A percentile compares a stretch with the other conserved stretches of the same genome.
These are phyloP conservation scores for Timema cristinae DNA, from an alignment of 2,888 invertebrate species.

Conservation along the genomic window DNA sequence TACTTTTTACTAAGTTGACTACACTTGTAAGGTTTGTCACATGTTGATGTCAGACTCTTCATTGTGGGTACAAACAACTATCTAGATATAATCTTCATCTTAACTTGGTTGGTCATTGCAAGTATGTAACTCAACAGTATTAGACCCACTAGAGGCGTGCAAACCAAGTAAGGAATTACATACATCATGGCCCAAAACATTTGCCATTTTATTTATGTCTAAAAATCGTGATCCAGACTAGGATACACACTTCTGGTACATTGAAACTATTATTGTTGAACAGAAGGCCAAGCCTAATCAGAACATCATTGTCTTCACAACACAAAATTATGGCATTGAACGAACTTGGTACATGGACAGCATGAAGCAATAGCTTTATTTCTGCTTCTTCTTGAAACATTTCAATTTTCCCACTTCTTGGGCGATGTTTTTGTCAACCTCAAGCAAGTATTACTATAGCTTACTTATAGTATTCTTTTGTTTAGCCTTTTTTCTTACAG, in stretches of 20 bases:
- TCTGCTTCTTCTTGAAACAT: slow-evolving; percentile 4
- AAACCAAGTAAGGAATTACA: not conserved
- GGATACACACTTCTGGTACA: not conserved
- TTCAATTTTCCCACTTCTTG: not conserved
- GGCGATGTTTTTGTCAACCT: not conserved
- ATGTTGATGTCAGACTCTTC: too few relatives aligned
- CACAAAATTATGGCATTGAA: not conserved
- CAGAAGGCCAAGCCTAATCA: not conserved
- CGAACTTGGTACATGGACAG: not conserved
- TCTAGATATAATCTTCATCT: too few relatives aligned
- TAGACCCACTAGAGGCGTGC: not conserved
- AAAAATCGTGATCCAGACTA: not conserved
- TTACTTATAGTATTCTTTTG: not conserved
- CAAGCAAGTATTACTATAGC: not conserved
- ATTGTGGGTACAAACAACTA: too few relatives aligned
- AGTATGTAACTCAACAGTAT: not conserved
- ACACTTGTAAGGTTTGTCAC: too few relatives aligned
- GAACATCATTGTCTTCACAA: not conserved
- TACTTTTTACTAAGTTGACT: too few relatives aligned
- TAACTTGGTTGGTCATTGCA: not conserved
- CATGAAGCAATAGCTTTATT: not conserved
- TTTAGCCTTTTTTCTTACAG: slow-evolving; percentile 4
- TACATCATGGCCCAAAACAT: not conserved
- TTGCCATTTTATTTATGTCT: not conserved
- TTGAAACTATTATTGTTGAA: not conserved